Conservation (phyloP, 2,888 invertebrate genomes). For the Bellardia pandia region DNA sequence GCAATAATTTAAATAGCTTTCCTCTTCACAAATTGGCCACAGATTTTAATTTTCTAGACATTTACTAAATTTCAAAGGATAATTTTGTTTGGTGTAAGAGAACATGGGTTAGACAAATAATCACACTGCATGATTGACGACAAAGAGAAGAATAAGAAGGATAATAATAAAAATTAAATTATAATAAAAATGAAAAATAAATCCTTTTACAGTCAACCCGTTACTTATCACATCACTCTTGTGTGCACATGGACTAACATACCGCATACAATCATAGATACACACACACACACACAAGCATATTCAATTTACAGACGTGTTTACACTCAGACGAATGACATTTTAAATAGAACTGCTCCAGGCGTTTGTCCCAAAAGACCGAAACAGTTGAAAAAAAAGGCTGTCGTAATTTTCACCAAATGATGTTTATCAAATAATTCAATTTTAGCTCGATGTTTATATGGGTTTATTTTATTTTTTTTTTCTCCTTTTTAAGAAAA, state of each 20-base stretch:
- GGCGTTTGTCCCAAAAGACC: constrained; percentile 36
- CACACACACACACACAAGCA: background rate
- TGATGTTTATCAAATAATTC: constrained; percentile 83
- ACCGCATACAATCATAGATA: background rate
- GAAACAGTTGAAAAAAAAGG: constrained; percentile 53
- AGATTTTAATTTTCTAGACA: background rate
- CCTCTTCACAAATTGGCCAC: background rate
- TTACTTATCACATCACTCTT: constrained; percentile 11
- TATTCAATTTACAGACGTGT: constrained; percentile 61
- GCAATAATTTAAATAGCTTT: background rate
- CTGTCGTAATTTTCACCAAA: constrained; percentile 80
- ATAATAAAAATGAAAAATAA: constrained; percentile 41
- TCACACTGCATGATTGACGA: constrained; percentile 26
- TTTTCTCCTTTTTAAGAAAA: constrained; percentile 6
- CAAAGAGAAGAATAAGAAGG: background rate
- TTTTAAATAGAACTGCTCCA: constrained; percentile 29
- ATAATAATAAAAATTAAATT: constrained; percentile 42
- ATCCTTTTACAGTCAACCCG: constrained; percentile 39
- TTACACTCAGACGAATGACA: constrained; percentile 52
- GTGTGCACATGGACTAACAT: constrained; percentile 1
- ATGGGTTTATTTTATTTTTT: constrained; percentile 15
- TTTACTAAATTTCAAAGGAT: constrained; percentile 7
- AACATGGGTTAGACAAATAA: constrained; percentile 23
- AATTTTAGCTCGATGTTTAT: constrained; percentile 76
- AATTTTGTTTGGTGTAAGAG: background rate